These are phyloP conservation scores for Thera britannica DNA, from an alignment of 2,888 invertebrate species.

Conservation along the genomic window DNA sequence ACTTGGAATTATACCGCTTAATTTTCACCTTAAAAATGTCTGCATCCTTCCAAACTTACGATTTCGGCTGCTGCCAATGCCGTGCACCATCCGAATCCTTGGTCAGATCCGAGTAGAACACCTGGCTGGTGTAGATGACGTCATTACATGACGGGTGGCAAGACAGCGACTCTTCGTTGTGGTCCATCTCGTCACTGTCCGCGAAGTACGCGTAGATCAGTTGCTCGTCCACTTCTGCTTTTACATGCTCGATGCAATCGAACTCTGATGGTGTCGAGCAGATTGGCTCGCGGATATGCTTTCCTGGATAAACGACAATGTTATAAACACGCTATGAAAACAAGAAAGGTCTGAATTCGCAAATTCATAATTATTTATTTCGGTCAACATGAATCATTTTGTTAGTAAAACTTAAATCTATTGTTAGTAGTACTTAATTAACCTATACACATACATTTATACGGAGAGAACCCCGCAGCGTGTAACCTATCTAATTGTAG, in stretches of 20 bases:
- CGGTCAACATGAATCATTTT: no score
- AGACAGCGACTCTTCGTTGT: conserved; percentile 54
- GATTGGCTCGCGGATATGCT: conserved; percentile 61
- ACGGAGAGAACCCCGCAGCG: no score
- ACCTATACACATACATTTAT: no score
- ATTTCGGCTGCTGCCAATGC: conserved; percentile 54
- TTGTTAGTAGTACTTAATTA: no score
- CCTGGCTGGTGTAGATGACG: conserved; percentile 72
- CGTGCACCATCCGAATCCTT: conserved; percentile 51
- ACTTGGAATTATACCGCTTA: no score
- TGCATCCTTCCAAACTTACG: conserved; percentile 45
- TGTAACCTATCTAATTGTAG: no score
- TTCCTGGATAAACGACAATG: conserved; percentile 52
- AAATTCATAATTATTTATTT: no score
- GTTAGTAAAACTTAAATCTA: no score
- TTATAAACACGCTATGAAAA: no score
- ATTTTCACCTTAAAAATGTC: neutral
- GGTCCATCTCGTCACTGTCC: conserved; percentile 66
- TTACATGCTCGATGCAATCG: conserved; percentile 63
- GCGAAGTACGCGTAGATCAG: conserved; percentile 72
- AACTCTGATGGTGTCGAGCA: conserved; percentile 69
- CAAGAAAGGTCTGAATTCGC: no score
- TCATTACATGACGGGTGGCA: conserved; percentile 78
- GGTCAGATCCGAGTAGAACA: conserved; percentile 75
- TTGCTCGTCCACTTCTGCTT: conserved; percentile 68